Evolutionary conservation across 1,140 invertebrate genomes (phyloP).

Genomic region (Adoxophyes honmai): DNA sequence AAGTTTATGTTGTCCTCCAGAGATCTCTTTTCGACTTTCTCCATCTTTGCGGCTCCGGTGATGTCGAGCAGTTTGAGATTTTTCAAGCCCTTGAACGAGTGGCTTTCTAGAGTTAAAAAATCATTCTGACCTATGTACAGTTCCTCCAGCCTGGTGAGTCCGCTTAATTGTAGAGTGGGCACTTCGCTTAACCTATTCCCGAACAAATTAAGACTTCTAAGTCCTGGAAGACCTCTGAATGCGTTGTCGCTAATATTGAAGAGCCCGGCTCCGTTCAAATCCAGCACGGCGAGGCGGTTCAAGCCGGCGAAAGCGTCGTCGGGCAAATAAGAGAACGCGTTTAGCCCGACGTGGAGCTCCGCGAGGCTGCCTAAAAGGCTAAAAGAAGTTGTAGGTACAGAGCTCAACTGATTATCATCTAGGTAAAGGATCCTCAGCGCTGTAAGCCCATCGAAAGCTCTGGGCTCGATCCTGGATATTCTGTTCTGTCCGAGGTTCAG

Average conservation of each 20-base stretch:
- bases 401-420: constrained; percentile 89
- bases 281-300: constrained; percentile 84
- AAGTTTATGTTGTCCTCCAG: constrained; percentile 89
- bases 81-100: constrained; percentile 86
- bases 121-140: constrained; percentile 90
- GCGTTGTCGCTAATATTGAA: constrained; percentile 85
- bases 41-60: constrained; percentile 84
- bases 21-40: constrained; percentile 84
- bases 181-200: constrained; percentile 87
- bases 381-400: constrained; percentile 85
- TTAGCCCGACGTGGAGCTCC: constrained; percentile 90
- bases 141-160: constrained; percentile 86
- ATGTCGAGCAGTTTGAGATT: constrained; percentile 88
- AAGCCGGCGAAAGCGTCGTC: constrained; percentile 87
- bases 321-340: constrained; percentile 85
- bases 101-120: constrained; percentile 81
- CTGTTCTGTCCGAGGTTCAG: constrained; percentile 92
- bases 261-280: constrained; percentile 88
- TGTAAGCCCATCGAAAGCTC: constrained; percentile 86
- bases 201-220: constrained; percentile 86
- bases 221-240: constrained; percentile 84
- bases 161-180: constrained; percentile 85
- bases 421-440: constrained; percentile 88
- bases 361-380: constrained; percentile 85
- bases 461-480: constrained; percentile 87